phyloP scores from a whole-genome alignment of 2,888 invertebrate species.

The Agrypnus murinus region DNA sequence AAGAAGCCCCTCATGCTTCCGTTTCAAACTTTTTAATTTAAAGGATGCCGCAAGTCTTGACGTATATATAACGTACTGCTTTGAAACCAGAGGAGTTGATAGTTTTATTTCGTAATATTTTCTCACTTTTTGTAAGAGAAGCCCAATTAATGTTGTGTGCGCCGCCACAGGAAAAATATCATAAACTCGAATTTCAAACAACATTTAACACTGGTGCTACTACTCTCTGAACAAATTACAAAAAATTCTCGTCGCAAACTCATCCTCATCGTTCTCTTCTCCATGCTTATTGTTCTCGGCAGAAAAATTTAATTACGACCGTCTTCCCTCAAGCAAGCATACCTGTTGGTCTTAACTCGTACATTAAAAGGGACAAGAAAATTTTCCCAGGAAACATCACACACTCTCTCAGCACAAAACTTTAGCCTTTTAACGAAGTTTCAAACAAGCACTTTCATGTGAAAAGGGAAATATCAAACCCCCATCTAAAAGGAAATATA shows the following conservation, averaged over 20 bases:
- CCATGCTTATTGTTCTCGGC: slow-evolving; percentile 28
- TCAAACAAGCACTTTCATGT: slow-evolving; percentile 14
- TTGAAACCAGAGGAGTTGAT: slow-evolving; percentile 37
- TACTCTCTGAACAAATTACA: slow-evolving; percentile 17
- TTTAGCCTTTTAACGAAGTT: slow-evolving; percentile 24
- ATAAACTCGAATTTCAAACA: slow-evolving; percentile 28
- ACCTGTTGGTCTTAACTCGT: slow-evolving; percentile 29
- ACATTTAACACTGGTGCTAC: slow-evolving; percentile 17
- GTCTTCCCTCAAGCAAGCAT: slow-evolving; percentile 21
- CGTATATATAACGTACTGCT: slow-evolving; percentile 5
- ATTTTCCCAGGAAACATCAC: slow-evolving; percentile 7
- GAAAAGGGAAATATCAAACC: slow-evolving; percentile 16
- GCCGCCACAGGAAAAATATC: slow-evolving; percentile 19
- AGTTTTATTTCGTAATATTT: slow-evolving; percentile 36
- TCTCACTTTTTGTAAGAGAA: slow-evolving; percentile 29
- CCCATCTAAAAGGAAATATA: not conserved
- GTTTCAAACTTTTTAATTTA: slow-evolving; percentile 44
- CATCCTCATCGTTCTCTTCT: not conserved
- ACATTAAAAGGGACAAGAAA: slow-evolving; percentile 24
- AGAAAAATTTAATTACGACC: slow-evolving; percentile 33
- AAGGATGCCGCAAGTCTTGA: slow-evolving; percentile 28
- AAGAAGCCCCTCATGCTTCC: slow-evolving; percentile 23
- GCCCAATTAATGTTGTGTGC: slow-evolving; percentile 27
- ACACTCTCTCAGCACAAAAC: slow-evolving; percentile 19
- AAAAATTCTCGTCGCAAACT: slow-evolving; percentile 31